phyloP scores from a whole-genome alignment of 2,888 invertebrate species.

The Heliconius ismenius region DNA sequence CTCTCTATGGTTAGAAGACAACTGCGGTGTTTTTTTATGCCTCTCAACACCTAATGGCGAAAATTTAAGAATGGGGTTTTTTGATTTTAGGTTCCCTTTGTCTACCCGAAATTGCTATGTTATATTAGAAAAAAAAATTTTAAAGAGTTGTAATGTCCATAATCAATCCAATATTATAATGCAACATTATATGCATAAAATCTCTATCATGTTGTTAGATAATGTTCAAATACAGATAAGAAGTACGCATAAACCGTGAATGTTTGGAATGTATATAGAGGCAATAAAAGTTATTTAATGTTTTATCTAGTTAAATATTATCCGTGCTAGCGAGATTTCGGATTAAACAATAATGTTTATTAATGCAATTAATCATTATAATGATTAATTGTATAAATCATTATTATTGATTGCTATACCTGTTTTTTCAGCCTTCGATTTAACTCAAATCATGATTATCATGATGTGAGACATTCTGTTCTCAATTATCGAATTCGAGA shows the following conservation, averaged over 20 bases:
- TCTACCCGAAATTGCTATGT: too few relatives aligned
- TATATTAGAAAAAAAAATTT: too few relatives aligned
- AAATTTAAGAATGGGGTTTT: too few relatives aligned
- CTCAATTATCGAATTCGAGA: too few relatives aligned
- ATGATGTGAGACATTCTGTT: too few relatives aligned
- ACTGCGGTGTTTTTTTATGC: too few relatives aligned
- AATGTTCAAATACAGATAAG: conserved; percentile 4
- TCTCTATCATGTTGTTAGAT: not conserved
- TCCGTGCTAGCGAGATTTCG: not conserved
- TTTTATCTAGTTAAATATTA: not conserved
- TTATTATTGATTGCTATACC: not conserved
- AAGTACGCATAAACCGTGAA: not conserved
- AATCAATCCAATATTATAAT: not conserved
- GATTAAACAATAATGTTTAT: not conserved
- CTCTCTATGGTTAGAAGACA: too few relatives aligned
- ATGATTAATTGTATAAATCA: not conserved
- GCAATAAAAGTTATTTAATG: not conserved
- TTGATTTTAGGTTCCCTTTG: too few relatives aligned
- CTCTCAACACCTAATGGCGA: too few relatives aligned
- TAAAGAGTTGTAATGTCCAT: too few relatives aligned
- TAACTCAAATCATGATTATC: too few relatives aligned
- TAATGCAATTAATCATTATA: too few relatives aligned
- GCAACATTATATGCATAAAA: not conserved
- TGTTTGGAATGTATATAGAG: not conserved
- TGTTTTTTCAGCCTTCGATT: not conserved